Evolutionary conservation across 1,140 invertebrate genomes (phyloP).

Genomic region (Ooceraea biroi): DNA sequence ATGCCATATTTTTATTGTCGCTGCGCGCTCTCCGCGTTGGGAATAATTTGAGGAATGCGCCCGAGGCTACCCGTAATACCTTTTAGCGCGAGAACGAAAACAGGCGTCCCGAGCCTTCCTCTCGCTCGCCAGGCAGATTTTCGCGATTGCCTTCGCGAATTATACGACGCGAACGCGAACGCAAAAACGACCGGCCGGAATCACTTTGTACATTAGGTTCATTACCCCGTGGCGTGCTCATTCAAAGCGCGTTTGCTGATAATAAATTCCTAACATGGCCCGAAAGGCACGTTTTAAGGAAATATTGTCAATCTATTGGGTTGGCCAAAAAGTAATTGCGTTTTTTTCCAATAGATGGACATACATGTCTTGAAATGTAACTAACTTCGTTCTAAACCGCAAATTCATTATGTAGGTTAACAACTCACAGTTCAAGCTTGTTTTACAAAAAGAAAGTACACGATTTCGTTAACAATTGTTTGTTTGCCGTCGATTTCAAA

Average conservation of each 20-base stretch:
- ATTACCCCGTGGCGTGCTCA: constrained; percentile 41
- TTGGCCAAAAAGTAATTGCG: no score
- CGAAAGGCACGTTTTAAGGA: constrained; percentile 40
- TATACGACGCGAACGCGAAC: constrained; percentile 48
- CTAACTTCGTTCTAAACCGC: no score
- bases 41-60: constrained; percentile 72
- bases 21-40: constrained; percentile 50
- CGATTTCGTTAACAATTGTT: no score
- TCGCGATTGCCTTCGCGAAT: constrained; percentile 61
- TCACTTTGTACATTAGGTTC: constrained; percentile 59
- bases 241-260: constrained; percentile 45
- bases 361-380: no score
- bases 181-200: constrained; percentile 58
- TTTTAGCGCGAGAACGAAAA: constrained; percentile 60
- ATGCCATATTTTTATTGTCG: constrained; percentile 80
- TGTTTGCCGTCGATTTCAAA: no score
- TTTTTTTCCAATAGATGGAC: no score
- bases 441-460: no score
- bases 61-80: constrained; percentile 62
- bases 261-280: constrained; percentile 37
- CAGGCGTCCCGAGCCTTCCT: constrained; percentile 51
- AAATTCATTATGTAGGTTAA: no score
- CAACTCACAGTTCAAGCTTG: no score
- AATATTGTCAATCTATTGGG: constrained; percentile 50
- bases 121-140: constrained; percentile 55